These are phyloP conservation scores for Collichthys lucidus DNA, from an alignment of 2,113 vertebrate species.

Conservation along the genomic window DNA sequence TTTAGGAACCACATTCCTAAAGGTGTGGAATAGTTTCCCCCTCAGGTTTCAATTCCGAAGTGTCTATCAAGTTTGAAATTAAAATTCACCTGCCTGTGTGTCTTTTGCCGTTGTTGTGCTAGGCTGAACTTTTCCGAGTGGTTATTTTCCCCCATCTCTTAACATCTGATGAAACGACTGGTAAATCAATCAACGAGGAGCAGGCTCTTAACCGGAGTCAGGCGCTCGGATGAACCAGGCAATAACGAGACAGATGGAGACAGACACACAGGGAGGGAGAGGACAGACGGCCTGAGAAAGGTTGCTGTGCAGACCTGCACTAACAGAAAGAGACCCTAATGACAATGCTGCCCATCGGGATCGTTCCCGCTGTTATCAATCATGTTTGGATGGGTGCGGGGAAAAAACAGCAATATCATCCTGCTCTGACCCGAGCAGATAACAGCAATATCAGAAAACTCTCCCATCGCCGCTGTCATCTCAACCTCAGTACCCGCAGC, in stretches of 20 bases:
- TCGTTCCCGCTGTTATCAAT: conserved; percentile 55
- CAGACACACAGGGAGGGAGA: neutral
- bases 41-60: conserved; percentile 66
- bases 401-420: conserved; percentile 38
- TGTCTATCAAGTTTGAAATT: conserved; percentile 75
- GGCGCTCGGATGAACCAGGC: conserved; percentile 38
- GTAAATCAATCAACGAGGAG: conserved; percentile 53
- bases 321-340: conserved; percentile 11
- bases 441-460: conserved; percentile 34
- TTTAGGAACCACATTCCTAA: conserved; percentile 73
- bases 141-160: conserved; percentile 37
- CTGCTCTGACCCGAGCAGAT: conserved; percentile 53
- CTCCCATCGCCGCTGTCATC: conserved; percentile 39
- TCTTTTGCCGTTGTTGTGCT: conserved; percentile 10
- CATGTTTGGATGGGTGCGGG: conserved; percentile 22
- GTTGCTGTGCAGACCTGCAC: neutral
- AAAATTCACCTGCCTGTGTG: conserved; percentile 56
- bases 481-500: conserved; percentile 18
- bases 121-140: conserved; percentile 37
- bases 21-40: conserved; percentile 74
- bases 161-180: conserved; percentile 40
- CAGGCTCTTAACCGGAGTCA: conserved; percentile 19
- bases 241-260: conserved; percentile 7
- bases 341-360: neutral
- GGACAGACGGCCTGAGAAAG: conserved; percentile 16